Percentiles rank a stretch among this genome's conserved stretches.
phyloP scores from a whole-genome alignment of 2,797 vertebrate species.

The Tachyglossus aculeatus region DNA sequence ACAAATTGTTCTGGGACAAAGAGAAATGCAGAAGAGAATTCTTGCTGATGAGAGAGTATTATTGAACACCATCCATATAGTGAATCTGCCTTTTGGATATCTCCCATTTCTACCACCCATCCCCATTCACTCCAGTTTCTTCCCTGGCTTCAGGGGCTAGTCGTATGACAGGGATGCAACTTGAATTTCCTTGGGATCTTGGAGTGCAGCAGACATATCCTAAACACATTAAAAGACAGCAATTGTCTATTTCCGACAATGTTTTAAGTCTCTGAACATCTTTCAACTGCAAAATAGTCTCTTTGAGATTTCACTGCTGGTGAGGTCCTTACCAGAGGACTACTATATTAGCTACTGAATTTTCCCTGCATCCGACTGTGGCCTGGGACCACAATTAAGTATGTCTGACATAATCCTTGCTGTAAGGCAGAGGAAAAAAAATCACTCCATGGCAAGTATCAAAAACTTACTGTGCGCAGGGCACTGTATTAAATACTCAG shows the following conservation, averaged over 20 bases:
- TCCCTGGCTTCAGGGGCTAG: constrained; percentile 29
- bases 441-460: too few species aligned
- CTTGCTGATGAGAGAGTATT: constrained; percentile 55
- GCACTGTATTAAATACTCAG: too few species aligned
- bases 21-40: constrained; percentile 53
- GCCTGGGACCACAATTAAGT: too few species aligned
- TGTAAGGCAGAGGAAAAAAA: too few species aligned
- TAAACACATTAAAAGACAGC: constrained; percentile 57
- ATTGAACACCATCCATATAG: constrained; percentile 50
- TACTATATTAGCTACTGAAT: too few species aligned
- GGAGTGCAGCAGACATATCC: constrained; percentile 25
- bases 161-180: constrained; percentile 35
- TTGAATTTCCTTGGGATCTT: constrained; percentile 48
- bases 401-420: too few species aligned
- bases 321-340: too few species aligned
- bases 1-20: constrained; percentile 62
- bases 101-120: neutral
- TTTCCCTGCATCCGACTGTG: too few species aligned
- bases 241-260: constrained; percentile 58
- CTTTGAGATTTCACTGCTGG: constrained; percentile 52
- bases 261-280: constrained; percentile 35
- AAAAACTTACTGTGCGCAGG: too few species aligned
- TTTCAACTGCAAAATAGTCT: constrained; percentile 61
- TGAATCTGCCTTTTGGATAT: constrained; percentile 18
- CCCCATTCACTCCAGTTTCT: too few species aligned